Base-by-base conservation (phyloP, 37 sponge, comb jelly and placozoan genomes). In the Oopsacas minuta region DNA sequence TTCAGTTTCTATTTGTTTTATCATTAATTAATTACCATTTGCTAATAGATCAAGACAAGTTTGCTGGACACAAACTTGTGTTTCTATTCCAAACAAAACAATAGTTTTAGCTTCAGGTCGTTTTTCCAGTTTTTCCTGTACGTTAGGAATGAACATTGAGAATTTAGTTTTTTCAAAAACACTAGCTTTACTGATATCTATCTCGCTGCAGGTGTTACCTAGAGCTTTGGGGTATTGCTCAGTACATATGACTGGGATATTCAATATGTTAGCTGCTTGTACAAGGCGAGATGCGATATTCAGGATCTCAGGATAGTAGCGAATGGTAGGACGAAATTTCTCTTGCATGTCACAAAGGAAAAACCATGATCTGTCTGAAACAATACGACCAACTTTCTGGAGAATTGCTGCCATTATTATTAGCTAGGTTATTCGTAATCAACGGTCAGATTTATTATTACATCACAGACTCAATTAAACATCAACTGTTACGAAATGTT, bases 321-420 rank as follows among this genome's bases (percentile, higher is more conserved):
- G 53, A 34, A 99, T 99, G 36, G 88, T 85, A 1, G 96, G 94
- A 36, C 89, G 85, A 81, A 99, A 99, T 88, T 99, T 99, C 85
- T 99, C 99, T 85, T 99, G 99, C 94, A 99, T 92, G 85, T 99
- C 99, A 88, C 99, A 99, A 30, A 95, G 81, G 82, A 99, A 99
- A 82, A 99, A 91, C 81, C 89, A 92, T 36, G 93, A 89, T 34
- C 82, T 86, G 52, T 84, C 83, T 20, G 88, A 61, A 5, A 87
- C 83, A 10, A 98, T 37, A 32, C 99, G 83, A 0, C 99, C 99
- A n/a, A 98, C 37, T 37, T 86, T 86, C 42, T 86, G 69, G 0
- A 52, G 85, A 0, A 75, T 86, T 15, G 52, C 39, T 0, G 85
- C 52, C 30, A 84, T 88, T 85, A 85, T 52, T 86, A 46, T 46